Evolutionary conservation across 2,113 vertebrate genomes (phyloP), one percentile per base, ranked within the genome.

Genomic region (Tragelaphus imberbis): DNA sequence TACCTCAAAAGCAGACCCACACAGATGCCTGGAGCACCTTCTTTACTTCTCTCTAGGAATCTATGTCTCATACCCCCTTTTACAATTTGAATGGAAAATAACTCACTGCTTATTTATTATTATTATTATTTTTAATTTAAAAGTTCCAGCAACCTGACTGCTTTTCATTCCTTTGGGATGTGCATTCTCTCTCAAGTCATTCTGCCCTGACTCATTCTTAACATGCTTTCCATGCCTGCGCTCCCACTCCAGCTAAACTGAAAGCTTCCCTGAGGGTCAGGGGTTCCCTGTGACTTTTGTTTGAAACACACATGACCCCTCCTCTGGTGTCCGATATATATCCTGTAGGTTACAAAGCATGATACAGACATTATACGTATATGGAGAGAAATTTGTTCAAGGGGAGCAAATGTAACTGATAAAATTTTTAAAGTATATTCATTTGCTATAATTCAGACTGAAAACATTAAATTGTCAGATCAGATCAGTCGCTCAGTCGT

Each of bases 41-140:
- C 47, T 81, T 93, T 90, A n/a, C 40, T 63, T 82, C 77, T 90
- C 56, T 87, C 82, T 61, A 81, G 89, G 30, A 97, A 92, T 94
- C 44, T 19, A 56, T 61, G 19, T 44, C 58, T 92, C 25, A 88
- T 2, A 25, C 13, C 4, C 17, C 3, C 21, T 92, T 93, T 91
- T 58, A 91, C 33, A 87, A 61, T 84, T 86, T 93, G 44, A 55
- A 84, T 30, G 90, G 59, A 65, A 58, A 33, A 85, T 95, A 95
- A 96, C 75, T 88, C 77, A 86, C 23, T 71, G 75, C 27, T 68
- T n/a, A 49, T 49, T 49, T 49, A 49, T 49, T 49, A 49, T 49
- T 49, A 49, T 49, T 49, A 12, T n/a, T 16, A 61, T 25, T 81
- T 93, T 93, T 93, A 53, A 27, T 84, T 94, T 91, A 90, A 84